Percentiles rank a stretch among this genome's conserved stretches.
Conservation (phyloP, 2,888 invertebrate genomes). For the Macrophya alboannulata region DNA sequence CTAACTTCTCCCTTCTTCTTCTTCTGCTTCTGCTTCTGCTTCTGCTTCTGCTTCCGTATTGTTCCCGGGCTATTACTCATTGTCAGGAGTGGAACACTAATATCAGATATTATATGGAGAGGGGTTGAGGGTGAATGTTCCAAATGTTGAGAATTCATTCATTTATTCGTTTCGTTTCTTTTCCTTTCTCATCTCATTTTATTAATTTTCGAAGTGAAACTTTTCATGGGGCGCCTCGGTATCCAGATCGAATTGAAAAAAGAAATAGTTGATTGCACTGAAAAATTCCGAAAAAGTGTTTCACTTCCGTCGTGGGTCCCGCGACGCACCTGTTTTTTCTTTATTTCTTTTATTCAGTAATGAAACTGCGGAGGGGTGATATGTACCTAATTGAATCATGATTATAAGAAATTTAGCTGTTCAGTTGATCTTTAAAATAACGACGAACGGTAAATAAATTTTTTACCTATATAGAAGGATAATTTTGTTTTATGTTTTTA, state of each 20-base stretch:
- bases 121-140: neutral
- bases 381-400: no score
- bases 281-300: no score
- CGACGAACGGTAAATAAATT: neutral
- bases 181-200: neutral
- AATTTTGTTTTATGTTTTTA: no score
- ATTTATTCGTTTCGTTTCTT: neutral
- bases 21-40: neutral
- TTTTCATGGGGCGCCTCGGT: no score
- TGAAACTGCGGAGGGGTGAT: neutral
- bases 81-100: neutral
- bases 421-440: neutral
- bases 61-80: conserved; percentile 11
- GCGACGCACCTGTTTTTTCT: no score
- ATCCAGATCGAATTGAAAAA: no score
- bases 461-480: neutral
- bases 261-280: no score
- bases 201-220: no score
- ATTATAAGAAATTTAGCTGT: neutral
- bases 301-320: no score
- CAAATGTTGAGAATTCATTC: neutral
- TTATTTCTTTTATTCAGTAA: neutral
- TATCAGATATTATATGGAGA: neutral
- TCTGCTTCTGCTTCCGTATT: conserved; percentile 4
- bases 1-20: conserved; percentile 8